Percentiles rank a stretch among this genome's conserved stretches.
phyloP scores from a whole-genome alignment of 2,113 vertebrate genomes.

The Candoia aspera region DNA sequence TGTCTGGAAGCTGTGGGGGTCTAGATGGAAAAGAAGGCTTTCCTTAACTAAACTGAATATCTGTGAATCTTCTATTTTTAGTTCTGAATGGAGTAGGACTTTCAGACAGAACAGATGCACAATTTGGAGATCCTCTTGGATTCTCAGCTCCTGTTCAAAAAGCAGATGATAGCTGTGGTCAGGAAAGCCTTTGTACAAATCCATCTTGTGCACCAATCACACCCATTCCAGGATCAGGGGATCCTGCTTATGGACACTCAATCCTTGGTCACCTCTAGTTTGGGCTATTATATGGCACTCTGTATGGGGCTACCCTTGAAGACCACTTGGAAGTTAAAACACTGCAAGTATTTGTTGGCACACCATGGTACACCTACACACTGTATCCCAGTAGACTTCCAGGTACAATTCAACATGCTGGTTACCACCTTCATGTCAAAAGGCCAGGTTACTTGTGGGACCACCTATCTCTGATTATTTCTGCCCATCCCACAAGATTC shows the following conservation, averaged over 20 bases:
- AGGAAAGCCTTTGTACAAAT: neutral
- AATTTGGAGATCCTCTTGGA: neutral
- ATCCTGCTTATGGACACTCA: neutral
- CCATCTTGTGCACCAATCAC: neutral
- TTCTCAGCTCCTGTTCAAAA: neutral
- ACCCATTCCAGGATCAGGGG: neutral
- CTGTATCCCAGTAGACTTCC: neutral
- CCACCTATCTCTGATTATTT: neutral
- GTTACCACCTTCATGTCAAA: neutral
- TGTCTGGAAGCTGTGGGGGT: neutral
- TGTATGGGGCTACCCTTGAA: neutral
- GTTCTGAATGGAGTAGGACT: neutral
- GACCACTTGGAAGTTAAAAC: neutral
- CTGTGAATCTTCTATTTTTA: neutral
- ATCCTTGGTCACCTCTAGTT: neutral
- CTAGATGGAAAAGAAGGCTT: neutral
- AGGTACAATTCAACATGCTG: neutral
- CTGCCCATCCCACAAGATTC: neutral
- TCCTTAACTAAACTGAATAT: neutral
- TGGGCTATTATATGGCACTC: neutral
- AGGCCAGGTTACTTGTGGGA: neutral
- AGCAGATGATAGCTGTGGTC: neutral
- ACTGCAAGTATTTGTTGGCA: neutral
- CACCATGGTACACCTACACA: neutral
- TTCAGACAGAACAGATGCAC: neutral